Evolutionary conservation across 2,113 vertebrate species (phyloP).

Genomic region (Mirza zaza): DNA sequence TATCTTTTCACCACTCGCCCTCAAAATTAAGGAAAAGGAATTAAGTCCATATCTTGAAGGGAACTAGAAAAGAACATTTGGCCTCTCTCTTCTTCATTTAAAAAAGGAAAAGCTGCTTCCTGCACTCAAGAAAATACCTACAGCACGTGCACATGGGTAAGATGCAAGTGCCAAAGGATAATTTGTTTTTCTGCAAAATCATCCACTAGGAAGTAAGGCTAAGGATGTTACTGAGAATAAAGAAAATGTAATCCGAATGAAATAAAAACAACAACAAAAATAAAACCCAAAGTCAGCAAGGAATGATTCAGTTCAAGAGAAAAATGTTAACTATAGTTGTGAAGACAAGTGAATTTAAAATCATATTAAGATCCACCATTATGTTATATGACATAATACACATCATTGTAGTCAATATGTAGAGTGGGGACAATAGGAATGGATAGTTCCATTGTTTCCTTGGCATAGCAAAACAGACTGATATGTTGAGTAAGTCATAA

Average conservation of each 20-base stretch:
- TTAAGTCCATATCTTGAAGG: not conserved
- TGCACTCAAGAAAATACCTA: not conserved
- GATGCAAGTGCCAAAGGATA: not conserved
- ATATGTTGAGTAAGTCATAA: not conserved
- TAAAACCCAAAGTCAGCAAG: not conserved
- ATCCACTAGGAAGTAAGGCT: not conserved
- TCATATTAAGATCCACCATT: not conserved
- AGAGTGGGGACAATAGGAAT: not conserved
- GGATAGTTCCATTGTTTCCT: not conserved
- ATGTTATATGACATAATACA: not conserved
- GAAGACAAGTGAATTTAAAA: not conserved
- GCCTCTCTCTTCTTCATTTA: not conserved
- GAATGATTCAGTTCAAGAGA: not conserved
- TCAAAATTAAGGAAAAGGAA: not conserved
- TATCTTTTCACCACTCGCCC: not conserved
- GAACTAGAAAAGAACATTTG: not conserved
- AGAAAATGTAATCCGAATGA: not conserved
- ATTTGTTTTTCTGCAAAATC: not conserved
- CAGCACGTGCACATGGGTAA: not conserved
- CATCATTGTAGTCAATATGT: not conserved
- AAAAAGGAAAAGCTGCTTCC: not conserved
- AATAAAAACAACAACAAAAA: not conserved
- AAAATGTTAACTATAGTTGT: not conserved
- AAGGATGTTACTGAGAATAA: not conserved
- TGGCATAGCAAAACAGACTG: not conserved